Percentiles rank a stretch among this genome's conserved stretches.
Conservation (phyloP, 2,888 invertebrate genomes). For the Apamea crenata region DNA sequence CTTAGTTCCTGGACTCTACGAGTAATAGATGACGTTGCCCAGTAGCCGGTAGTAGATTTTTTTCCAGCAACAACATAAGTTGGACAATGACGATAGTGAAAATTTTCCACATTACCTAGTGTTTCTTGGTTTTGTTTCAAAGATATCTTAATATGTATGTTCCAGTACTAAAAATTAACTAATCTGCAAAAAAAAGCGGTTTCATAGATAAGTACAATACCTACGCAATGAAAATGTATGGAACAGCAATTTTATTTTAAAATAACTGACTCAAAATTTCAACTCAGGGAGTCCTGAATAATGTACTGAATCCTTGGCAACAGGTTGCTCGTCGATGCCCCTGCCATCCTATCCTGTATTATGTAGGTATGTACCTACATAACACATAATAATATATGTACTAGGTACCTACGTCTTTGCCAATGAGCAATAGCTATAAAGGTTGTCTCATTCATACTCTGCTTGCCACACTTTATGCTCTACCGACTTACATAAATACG, state of each 20-base stretch:
- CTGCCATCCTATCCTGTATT: no score
- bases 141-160: background rate
- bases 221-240: no score
- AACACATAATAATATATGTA: background rate
- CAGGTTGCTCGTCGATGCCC: no score
- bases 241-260: no score
- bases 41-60: background rate
- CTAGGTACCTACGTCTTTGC: background rate
- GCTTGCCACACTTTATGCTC: background rate
- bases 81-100: background rate
- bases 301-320: no score
- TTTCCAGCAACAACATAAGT: background rate
- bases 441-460: conserved; percentile 33
- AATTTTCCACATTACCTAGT: background rate
- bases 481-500: conserved; percentile 41
- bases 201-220: no score
- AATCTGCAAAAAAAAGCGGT: no score
- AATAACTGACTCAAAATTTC: no score
- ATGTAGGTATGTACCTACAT: no score
- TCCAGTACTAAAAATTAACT: no score
- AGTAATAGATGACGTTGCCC: background rate
- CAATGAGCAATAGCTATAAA: background rate
- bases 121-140: background rate
- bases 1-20: background rate
- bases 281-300: no score